Conservation (phyloP, 2,113 vertebrate species). For the Phyllostomus hastatus region DNA sequence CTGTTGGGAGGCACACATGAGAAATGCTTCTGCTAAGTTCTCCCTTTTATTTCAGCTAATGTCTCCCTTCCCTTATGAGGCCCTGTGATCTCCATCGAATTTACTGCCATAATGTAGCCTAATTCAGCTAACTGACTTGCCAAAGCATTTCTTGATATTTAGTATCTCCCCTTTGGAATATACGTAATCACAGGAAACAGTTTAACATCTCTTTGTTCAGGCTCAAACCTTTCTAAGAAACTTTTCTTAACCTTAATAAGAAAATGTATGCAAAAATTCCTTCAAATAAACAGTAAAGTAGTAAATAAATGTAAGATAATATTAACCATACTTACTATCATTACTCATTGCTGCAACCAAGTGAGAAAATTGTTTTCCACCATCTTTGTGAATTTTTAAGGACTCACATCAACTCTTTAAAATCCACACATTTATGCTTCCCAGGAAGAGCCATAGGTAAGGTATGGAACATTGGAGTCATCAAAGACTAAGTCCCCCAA, state of each 20-base stretch:
- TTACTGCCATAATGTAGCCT: not conserved
- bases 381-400: not conserved
- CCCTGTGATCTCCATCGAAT: not conserved
- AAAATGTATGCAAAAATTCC: not conserved
- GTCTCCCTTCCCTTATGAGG: not conserved
- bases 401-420: slow-evolving; percentile 18
- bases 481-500: not conserved
- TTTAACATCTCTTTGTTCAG: slow-evolving; percentile 34
- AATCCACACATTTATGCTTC: not conserved
- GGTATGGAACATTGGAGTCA: not conserved
- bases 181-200: not conserved
- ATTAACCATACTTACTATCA: not conserved
- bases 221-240: not conserved
- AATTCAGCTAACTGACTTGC: slow-evolving; percentile 38
- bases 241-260: not conserved
- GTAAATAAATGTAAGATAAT: slow-evolving; percentile 35
- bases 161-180: slow-evolving; percentile 8
- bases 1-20: not conserved
- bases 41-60: slow-evolving; percentile 1
- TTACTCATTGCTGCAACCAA: not conserved
- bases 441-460: not conserved
- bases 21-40: slow-evolving; percentile 2
- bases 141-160: slow-evolving; percentile 15
- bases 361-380: slow-evolving; percentile 33
- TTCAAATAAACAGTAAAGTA: slow-evolving; percentile 5